phyloP scores from a whole-genome alignment of 92 coral and sea anemone genomes.

The Montipora capitata region DNA sequence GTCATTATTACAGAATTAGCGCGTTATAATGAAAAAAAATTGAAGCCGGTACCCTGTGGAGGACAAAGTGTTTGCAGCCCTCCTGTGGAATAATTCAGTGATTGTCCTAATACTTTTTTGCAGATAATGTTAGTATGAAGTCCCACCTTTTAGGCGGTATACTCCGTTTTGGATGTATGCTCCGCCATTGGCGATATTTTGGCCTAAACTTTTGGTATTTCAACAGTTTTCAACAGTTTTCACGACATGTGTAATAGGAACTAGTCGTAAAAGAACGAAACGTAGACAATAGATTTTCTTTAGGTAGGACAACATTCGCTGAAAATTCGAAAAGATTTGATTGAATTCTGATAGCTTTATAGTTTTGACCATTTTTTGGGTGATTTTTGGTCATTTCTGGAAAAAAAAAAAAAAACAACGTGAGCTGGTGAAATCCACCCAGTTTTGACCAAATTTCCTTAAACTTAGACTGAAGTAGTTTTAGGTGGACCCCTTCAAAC shows the following conservation, averaged over 20 bases:
- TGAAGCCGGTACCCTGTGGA: background rate
- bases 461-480: too few relatives aligned
- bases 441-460: too few relatives aligned
- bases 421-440: slow-evolving; percentile 9
- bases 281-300: background rate
- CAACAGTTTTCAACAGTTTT: background rate
- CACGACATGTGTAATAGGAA: background rate
- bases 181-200: background rate
- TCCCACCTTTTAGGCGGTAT: background rate
- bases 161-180: background rate
- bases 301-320: background rate
- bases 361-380: background rate
- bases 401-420: background rate
- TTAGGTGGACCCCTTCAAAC: too few relatives aligned
- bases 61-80: background rate
- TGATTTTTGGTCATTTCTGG: background rate
- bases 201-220: background rate
- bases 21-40: background rate
- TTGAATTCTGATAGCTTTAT: too few relatives aligned
- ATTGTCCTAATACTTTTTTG: background rate
- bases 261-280: slow-evolving; percentile 6
- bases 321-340: too few relatives aligned
- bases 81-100: background rate
- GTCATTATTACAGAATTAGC: background rate
- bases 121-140: background rate